Percentiles rank a stretch among this genome's conserved stretches.
Conservation (phyloP, 2,113 vertebrate species). For the Oreotrochilus melanogaster region DNA sequence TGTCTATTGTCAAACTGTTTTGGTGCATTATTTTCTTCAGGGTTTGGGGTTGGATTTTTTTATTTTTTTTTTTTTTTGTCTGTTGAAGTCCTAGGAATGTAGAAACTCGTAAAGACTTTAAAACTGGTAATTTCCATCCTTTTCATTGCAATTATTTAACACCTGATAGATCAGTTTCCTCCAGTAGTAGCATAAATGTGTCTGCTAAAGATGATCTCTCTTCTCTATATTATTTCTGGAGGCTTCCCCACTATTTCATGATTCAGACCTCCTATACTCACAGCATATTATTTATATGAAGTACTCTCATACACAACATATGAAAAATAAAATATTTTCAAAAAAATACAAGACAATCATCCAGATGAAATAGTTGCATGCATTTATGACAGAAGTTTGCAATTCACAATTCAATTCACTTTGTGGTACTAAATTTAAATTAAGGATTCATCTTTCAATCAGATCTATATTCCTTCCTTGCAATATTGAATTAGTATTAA, state of each 20-base stretch:
- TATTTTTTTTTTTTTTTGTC: no score
- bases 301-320: accelerated
- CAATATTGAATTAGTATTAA: accelerated
- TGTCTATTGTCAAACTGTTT: neutral
- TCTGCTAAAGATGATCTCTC: neutral
- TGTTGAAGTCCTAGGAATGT: neutral
- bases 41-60: neutral
- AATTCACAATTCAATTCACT: neutral
- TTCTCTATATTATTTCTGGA: neutral
- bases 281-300: neutral
- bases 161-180: neutral
- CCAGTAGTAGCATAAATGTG: neutral
- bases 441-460: accelerated
- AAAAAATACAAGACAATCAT: neutral
- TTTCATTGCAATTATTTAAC: neutral
- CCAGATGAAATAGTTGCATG: neutral
- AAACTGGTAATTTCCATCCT: neutral
- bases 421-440: neutral
- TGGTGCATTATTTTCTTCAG: neutral
- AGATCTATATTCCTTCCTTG: neutral
- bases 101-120: neutral
- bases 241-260: neutral
- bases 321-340: neutral
- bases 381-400: neutral
- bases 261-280: neutral